These are phyloP conservation scores for Australoheros scitulus DNA, from an alignment of 2,113 vertebrate genomes.

Conservation along the genomic window DNA sequence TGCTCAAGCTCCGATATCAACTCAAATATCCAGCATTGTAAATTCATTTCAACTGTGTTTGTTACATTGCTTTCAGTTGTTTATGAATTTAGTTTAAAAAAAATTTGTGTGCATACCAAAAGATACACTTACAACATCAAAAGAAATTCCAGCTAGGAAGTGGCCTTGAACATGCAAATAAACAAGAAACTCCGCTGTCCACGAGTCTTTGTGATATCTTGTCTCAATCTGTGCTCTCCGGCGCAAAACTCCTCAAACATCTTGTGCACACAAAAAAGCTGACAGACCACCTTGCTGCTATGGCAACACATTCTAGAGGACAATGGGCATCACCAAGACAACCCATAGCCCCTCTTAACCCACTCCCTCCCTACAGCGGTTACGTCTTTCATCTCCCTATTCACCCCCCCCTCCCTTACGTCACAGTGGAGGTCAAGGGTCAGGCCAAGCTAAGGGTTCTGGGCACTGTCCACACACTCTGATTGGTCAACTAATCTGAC, in stretches of 20 bases:
- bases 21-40: neutral
- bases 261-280: conserved; percentile 79
- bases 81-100: conserved; percentile 33
- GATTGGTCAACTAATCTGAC: conserved; percentile 84
- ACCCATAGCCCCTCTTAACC: conserved; percentile 85
- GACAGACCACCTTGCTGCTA: conserved; percentile 82
- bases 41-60: conserved; percentile 30
- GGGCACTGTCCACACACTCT: conserved; percentile 84
- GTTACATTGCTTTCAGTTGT: conserved; percentile 32
- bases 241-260: conserved; percentile 76
- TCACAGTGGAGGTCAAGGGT: conserved; percentile 78
- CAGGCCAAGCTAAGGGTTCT: conserved; percentile 84
- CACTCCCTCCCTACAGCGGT: conserved; percentile 76
- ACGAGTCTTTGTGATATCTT: conserved; percentile 68
- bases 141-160: conserved; percentile 59
- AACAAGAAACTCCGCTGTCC: conserved; percentile 59
- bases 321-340: conserved; percentile 84
- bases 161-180: conserved; percentile 56
- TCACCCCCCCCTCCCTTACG: conserved; percentile 82
- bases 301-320: conserved; percentile 80
- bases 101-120: conserved; percentile 30
- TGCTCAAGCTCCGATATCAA: neutral
- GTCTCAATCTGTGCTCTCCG: conserved; percentile 75
- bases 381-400: conserved; percentile 84
- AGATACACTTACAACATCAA: conserved; percentile 49